phyloP scores from a whole-genome alignment of 2,113 vertebrate genomes.

The rat (Rattus norvegicus) region DNA sequence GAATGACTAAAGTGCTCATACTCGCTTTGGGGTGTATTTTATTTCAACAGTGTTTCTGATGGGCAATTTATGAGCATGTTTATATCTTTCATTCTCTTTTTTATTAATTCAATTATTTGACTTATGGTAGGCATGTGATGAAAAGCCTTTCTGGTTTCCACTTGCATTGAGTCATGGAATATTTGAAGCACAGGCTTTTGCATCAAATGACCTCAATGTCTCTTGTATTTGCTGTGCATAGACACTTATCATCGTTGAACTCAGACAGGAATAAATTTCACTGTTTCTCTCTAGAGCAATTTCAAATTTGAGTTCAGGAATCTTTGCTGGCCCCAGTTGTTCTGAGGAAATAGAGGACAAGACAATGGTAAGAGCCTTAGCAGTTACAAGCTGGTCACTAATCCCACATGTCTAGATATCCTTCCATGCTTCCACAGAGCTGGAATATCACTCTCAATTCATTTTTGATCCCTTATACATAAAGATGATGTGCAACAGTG shows the following conservation, averaged over 20 bases:
- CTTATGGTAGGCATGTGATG: neutral
- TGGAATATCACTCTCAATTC: neutral
- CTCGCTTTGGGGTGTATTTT: constrained; percentile 68
- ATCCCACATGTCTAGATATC: neutral
- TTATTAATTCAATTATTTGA: constrained; percentile 42
- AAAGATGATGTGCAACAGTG: neutral
- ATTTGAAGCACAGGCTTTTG: neutral
- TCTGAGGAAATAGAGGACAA: neutral
- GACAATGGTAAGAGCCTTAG: neutral
- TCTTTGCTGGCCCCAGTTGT: neutral
- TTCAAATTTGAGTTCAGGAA: constrained; percentile 10
- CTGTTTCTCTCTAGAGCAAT: neutral
- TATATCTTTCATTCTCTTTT: constrained; percentile 3
- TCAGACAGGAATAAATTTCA: neutral
- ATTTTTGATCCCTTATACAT: neutral
- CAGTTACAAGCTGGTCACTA: neutral
- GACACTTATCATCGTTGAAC: neutral
- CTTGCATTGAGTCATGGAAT: neutral
- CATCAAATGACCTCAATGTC: neutral
- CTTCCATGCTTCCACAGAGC: neutral
- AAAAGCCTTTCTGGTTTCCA: neutral
- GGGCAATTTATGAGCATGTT: neutral
- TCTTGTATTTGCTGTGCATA: neutral
- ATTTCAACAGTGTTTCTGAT: constrained; percentile 31
- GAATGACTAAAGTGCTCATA: constrained; percentile 80